A percentile compares a stretch with the other conserved stretches of the same genome.
These are phyloP conservation scores for Pristionchus japonicus DNA, from an alignment of 2,888 invertebrate species.

Conservation along the genomic window DNA sequence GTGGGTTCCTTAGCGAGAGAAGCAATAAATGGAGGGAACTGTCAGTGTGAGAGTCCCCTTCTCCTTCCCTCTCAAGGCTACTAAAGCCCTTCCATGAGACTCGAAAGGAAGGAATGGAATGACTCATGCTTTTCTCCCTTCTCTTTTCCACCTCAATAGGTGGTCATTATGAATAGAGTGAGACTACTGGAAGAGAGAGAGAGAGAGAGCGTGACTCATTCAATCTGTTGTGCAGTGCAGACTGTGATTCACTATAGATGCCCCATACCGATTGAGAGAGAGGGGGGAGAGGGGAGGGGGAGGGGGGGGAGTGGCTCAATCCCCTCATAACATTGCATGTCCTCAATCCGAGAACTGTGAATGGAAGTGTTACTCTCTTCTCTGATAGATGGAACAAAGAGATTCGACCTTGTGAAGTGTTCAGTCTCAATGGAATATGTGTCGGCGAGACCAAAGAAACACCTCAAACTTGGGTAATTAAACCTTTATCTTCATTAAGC, in stretches of 20 bases:
- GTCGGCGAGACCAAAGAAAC: too few relatives aligned
- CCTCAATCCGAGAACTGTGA: conserved; percentile 19
- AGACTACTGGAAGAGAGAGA: conserved; percentile 7
- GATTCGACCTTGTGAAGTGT: conserved; percentile 10
- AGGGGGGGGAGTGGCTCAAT: neutral
- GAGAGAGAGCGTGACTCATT: conserved; percentile 22
- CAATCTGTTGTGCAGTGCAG: neutral
- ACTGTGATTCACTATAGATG: conserved; percentile 18
- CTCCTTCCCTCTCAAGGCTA: conserved; percentile 1
- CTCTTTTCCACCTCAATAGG: conserved; percentile 26
- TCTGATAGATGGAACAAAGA: conserved; percentile 13
- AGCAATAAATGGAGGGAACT: neutral
- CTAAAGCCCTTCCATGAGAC: neutral
- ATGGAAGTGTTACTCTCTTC: conserved; percentile 28
- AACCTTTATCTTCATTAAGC: neutral
- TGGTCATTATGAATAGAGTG: conserved; percentile 9
- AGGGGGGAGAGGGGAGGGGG: neutral
- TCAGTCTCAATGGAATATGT: conserved; percentile 4
- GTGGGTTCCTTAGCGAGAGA: neutral
- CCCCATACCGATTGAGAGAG: neutral
- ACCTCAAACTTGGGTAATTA: too few relatives aligned
- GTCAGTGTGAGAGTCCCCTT: neutral
- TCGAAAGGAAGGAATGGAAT: neutral
- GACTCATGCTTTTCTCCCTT: neutral
- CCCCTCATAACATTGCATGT: neutral